Conservation (phyloP, 2,113 vertebrate genomes). For the Oreochromis spilurus region DNA sequence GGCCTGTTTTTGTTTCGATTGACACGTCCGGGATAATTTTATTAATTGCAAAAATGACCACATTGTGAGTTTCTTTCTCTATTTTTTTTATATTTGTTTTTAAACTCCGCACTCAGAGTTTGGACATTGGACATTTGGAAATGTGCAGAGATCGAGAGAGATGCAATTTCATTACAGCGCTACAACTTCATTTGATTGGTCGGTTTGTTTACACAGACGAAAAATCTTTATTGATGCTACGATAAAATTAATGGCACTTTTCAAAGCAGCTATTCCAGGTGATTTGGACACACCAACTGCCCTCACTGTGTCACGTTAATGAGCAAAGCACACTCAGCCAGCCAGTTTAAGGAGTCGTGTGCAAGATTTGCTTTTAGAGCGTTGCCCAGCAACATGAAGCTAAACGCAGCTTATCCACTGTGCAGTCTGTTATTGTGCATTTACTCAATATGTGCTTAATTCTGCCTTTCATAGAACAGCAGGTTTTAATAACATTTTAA, state of each 20-base stretch:
- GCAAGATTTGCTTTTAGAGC: not conserved
- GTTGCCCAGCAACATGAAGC: not conserved
- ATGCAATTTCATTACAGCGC: not conserved
- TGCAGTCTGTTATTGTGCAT: not conserved
- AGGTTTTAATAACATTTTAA: not conserved
- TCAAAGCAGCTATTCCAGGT: not conserved
- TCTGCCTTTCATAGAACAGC: not conserved
- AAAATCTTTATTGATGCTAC: not conserved
- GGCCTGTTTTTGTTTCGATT: not conserved
- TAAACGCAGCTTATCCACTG: rapidly evolving
- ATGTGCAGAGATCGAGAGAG: not conserved
- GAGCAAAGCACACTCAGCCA: not conserved
- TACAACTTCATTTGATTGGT: not conserved
- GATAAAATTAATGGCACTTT: rapidly evolving
- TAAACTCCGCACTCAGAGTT: not conserved
- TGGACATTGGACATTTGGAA: not conserved
- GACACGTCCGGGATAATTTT: not conserved
- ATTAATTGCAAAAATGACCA: not conserved
- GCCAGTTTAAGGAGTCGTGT: not conserved
- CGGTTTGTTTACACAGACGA: not conserved
- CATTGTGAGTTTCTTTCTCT: not conserved
- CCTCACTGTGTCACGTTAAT: not conserved
- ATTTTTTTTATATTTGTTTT: rapidly evolving
- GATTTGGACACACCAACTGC: not conserved
- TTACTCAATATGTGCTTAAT: not conserved